Evolutionary conservation across 2,888 invertebrate species (phyloP), one percentile per base, ranked within the genome.

Genomic region (Ptilodon capucinus): DNA sequence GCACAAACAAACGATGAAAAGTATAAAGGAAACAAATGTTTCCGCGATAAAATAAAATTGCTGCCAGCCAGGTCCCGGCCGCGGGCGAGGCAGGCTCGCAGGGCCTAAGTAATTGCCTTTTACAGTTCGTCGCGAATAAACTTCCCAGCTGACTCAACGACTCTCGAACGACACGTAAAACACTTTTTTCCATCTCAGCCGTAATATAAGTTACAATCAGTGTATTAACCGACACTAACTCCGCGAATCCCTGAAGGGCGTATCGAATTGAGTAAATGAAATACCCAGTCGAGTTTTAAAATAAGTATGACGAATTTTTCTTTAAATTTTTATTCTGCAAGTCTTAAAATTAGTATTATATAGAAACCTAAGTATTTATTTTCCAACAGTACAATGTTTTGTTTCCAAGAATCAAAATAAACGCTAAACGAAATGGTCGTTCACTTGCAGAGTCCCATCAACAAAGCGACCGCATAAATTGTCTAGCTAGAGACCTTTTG

Each of bases 71-170:
- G 66, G 53, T 73, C 78, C 74, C 76, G 54, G 68, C 16, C 7
- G 60, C 71, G 78, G 65, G 63, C 65, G 74, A 73, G 71, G 65
- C 64, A 78, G 80, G 74, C 76, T 76, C 57, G 65, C 68, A 73
- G 65, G 68, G 71, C 71, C 80, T 79, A 81, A 84, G 84, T 84
- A 84, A 85, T 85, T 81, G 81, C 75, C 82, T 77, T 81, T 79
- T 80, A 79, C 74, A 81, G 79, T 79, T 76, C 65, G 77, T 76
- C 78, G 75, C 70, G 55, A 71, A 53, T 68, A 60, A 76, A 80
- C 76, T 79, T 75, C 64, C 67, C 64, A 51, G 72, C 76, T 79
- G 80, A 85, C 71, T 84, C 80, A 81, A 49, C 46, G 53, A 57
- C 51, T 54, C 64, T 59, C 56, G 62, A 64, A 60, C 48, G 48